A percentile compares a stretch with the other conserved stretches of the same genome.
Conservation (phyloP, 2,888 invertebrate genomes). For the Spodoptera exigua region DNA sequence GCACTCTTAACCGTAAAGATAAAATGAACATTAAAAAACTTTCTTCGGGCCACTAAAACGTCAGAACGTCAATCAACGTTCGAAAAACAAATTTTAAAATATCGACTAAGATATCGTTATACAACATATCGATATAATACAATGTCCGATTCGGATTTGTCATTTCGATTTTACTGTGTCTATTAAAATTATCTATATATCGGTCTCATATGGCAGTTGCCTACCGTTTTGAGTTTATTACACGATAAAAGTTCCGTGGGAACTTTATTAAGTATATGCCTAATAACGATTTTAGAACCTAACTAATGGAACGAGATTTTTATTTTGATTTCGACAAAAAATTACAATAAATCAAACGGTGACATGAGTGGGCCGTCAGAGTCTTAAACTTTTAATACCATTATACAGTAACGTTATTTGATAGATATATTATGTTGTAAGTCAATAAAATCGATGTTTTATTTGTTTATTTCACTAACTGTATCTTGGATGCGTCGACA, state of each 20-base stretch:
- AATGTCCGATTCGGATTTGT: constrained; percentile 63
- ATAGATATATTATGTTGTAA: constrained; percentile 43
- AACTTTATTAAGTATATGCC: constrained; percentile 62
- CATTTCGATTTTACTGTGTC: constrained; percentile 74
- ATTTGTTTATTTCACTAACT: constrained; percentile 51
- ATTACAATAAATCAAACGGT: constrained; percentile 54
- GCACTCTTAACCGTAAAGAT: constrained; percentile 38
- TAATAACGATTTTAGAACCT: constrained; percentile 65
- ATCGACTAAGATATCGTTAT: constrained; percentile 67
- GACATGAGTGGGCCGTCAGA: constrained; percentile 42
- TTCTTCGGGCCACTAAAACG: constrained; percentile 46
- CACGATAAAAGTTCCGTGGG: constrained; percentile 63
- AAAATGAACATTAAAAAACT: constrained; percentile 43
- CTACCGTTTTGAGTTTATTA: constrained; percentile 80
- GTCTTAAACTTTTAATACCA: constrained; percentile 39
- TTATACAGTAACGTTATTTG: constrained; percentile 42
- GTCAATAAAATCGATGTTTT: constrained; percentile 54
- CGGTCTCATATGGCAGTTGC: constrained; percentile 74
- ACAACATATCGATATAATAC: constrained; percentile 63
- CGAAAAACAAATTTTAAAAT: constrained; percentile 58
- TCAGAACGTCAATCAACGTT: constrained; percentile 54
- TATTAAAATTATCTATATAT: constrained; percentile 80
- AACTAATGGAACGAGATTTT: constrained; percentile 65
- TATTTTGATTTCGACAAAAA: constrained; percentile 46
- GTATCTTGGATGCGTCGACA: constrained; percentile 37